Conservation (phyloP, 2,888 invertebrate genomes). For the Aplocera efformata region DNA sequence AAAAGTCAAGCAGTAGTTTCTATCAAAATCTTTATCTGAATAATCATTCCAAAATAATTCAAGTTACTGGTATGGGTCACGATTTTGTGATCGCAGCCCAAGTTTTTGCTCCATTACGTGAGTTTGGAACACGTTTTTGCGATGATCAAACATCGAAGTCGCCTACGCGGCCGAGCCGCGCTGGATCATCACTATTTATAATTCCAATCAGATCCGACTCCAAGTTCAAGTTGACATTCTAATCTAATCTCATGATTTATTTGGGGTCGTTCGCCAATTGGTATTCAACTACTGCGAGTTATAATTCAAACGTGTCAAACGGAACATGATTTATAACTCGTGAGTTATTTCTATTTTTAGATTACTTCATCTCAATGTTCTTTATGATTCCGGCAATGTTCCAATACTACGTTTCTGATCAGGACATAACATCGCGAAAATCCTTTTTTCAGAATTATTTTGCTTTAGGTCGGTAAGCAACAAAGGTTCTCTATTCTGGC, state of each 20-base stretch:
- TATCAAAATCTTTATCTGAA: too few species aligned
- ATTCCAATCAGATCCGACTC: constrained; percentile 1
- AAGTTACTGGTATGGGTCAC: too few species aligned
- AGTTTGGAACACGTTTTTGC: constrained; percentile 13
- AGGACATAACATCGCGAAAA: too few species aligned
- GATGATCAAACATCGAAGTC: constrained; percentile 4
- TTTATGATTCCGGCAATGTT: too few species aligned
- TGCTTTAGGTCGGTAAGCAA: too few species aligned
- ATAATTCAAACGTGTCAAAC: not conserved
- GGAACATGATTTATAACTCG: not conserved
- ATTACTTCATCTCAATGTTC: not conserved
- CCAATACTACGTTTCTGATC: too few species aligned
- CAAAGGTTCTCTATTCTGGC: too few species aligned
- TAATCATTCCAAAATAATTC: too few species aligned
- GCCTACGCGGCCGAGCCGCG: not conserved
- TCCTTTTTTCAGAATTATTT: too few species aligned
- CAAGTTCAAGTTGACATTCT: constrained; percentile 4
- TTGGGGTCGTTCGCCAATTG: constrained; percentile 5
- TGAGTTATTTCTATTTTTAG: not conserved
- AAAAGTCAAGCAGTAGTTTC: too few species aligned
- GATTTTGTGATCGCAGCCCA: constrained; percentile 7
- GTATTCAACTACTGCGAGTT: constrained; percentile 7
- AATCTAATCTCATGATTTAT: constrained; percentile 3
- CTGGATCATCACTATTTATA: constrained; percentile 20
- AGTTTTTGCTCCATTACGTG: constrained; percentile 21